phyloP scores from a whole-genome alignment of 2,888 invertebrate species.

The Onchidella celtica region DNA sequence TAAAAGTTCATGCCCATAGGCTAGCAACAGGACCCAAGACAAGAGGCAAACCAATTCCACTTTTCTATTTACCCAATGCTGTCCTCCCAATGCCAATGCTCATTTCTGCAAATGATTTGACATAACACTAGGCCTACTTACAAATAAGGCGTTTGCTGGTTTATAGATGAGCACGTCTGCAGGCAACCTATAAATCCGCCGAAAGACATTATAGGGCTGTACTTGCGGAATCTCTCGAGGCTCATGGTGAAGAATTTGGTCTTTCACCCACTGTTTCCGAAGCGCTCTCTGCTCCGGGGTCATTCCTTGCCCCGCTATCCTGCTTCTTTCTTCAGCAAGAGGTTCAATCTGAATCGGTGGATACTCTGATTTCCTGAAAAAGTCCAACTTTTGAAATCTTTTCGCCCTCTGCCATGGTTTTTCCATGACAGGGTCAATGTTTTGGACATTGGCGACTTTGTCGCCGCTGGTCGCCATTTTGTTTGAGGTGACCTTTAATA shows the following conservation, averaged over 20 bases:
- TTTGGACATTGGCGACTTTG: neutral
- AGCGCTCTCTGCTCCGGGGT: slow-evolving; percentile 74
- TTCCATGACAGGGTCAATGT: slow-evolving; percentile 58
- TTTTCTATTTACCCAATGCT: too few species aligned
- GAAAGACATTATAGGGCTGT: slow-evolving; percentile 68
- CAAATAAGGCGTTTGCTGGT: slow-evolving; percentile 41
- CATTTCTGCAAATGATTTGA: too few species aligned
- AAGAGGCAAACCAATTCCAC: too few species aligned
- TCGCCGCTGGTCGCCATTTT: slow-evolving; percentile 52
- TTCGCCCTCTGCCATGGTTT: slow-evolving; percentile 63
- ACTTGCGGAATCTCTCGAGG: slow-evolving; percentile 69
- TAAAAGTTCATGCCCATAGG: too few species aligned
- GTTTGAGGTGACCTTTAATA: slow-evolving; percentile 46
- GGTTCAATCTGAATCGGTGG: slow-evolving; percentile 77
- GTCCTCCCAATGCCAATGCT: too few species aligned
- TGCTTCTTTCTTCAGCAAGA: slow-evolving; percentile 68
- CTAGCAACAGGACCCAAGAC: too few species aligned
- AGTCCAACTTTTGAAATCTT: slow-evolving; percentile 57
- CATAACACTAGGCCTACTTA: too few species aligned
- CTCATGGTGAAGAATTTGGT: slow-evolving; percentile 76
- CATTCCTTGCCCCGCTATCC: slow-evolving; percentile 70
- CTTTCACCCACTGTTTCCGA: slow-evolving; percentile 76
- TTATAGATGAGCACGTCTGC: slow-evolving; percentile 59
- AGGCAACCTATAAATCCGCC: slow-evolving; percentile 66
- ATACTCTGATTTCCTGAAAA: slow-evolving; percentile 68